A percentile compares a stretch with the other conserved stretches of the same genome.
phyloP scores from a whole-genome alignment of 2,888 invertebrate genomes.

The Druceiella hillmani region DNA sequence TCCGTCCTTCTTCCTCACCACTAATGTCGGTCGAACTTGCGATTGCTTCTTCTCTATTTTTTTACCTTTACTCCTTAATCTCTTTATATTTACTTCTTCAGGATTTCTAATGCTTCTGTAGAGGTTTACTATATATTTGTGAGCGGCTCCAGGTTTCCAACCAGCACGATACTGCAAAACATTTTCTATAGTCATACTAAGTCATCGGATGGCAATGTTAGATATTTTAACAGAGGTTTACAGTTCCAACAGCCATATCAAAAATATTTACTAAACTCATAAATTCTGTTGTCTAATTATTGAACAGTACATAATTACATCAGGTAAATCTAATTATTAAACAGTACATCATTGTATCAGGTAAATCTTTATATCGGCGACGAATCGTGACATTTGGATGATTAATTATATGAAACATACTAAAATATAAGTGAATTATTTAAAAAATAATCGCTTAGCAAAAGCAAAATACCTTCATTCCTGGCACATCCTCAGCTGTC shows the following conservation, averaged over 20 bases:
- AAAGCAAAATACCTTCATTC: conserved; percentile 34
- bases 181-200: conserved; percentile 3
- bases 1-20: conserved; percentile 41
- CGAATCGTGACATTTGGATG: too few species aligned
- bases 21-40: conserved; percentile 33
- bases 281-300: too few species aligned
- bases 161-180: conserved; percentile 39
- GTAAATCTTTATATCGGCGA: too few species aligned
- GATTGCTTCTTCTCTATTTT: conserved; percentile 29
- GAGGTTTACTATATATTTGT: conserved; percentile 38
- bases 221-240: not conserved
- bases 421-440: too few species aligned
- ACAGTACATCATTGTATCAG: too few species aligned
- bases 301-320: too few species aligned
- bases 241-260: too few species aligned
- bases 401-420: too few species aligned
- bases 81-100: conserved; percentile 35
- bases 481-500: conserved; percentile 43
- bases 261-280: too few species aligned
- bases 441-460: too few species aligned
- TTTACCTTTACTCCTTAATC: conserved; percentile 31
- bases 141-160: conserved; percentile 45
- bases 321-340: too few species aligned
- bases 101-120: conserved; percentile 40
- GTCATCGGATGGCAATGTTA: not conserved